Base-by-base conservation (phyloP, 2,113 vertebrate species). In the Hyperopisus bebe region DNA sequence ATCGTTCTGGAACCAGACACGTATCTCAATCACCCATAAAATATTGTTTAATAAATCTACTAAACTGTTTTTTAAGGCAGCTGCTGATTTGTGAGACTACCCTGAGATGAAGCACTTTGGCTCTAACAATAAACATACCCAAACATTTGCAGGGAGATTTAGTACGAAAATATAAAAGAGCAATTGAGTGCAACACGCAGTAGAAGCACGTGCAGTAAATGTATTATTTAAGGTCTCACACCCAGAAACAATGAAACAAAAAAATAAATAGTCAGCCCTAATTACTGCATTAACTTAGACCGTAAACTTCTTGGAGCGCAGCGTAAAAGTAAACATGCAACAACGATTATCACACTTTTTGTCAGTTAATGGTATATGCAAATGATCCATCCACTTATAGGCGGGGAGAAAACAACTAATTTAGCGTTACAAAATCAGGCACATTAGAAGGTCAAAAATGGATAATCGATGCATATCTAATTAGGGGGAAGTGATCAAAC, bases 391-490 rank as follows among this genome's bases (percentile, higher is more conserved):
- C 92, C 91, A 91, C 94, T 95, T 87, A 95, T 96, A 93, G 92
- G 92, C 90, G 92, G 55, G 90, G 91, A 55, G 53, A 94, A 94
- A 95, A 95, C 95, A 96, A 97, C 96, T 96, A 95, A 92, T 96
- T 27, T 51, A 17, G 15, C 87, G 19, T 96, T 95, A 96, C 90
- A 92, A 93, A 90, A 92, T 93, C 90, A 93, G 93, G 91, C 93
- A 94, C 96, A 96, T 92, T 90, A 96, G 93, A 92, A 83, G 89
- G 93, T 93, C 95, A 94, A 94, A 93, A 94, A 94, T 94, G 92
- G 92, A 95, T 94, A 94, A 94, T 95, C 96, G 96, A 96, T 94
- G 94, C 93, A 93, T 92, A 90, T 94, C 94, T 97, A 97, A 97
- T 97, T 96, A 95, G 87, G 92, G 93, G 95, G 95, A 91, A 94